Percentiles rank a stretch among this genome's conserved stretches.
phyloP scores from a whole-genome alignment of 2,888 invertebrate genomes.

The Crepidodera aurea region DNA sequence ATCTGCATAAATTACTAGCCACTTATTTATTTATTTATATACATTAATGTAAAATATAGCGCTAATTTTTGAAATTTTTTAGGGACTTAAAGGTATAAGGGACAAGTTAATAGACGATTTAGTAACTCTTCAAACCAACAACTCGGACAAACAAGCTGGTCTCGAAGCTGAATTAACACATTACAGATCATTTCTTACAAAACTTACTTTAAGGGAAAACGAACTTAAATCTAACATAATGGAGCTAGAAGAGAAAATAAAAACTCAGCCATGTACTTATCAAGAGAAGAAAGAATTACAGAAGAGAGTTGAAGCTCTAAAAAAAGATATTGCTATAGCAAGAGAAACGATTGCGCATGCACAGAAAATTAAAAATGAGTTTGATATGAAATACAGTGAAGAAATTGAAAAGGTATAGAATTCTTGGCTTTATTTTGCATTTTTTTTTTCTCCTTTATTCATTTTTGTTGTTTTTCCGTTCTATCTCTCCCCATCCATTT shows the following conservation, averaged over 20 bases:
- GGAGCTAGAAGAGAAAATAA: conserved; percentile 13
- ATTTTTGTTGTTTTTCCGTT: too few species aligned
- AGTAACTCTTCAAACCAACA: conserved; percentile 12
- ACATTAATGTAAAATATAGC: too few species aligned
- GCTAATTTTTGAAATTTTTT: too few species aligned
- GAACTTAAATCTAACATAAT: neutral
- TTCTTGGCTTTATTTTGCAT: too few species aligned
- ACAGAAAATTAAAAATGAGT: conserved; percentile 25
- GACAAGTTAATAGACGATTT: too few species aligned
- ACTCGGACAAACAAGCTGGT: conserved; percentile 10
- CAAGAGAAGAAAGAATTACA: conserved; percentile 27
- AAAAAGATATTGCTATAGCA: conserved; percentile 22
- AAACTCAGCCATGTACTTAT: conserved; percentile 28
- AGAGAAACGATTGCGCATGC: conserved; percentile 26
- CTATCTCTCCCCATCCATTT: too few species aligned
- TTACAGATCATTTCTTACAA: conserved; percentile 19
- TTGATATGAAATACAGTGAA: conserved; percentile 19
- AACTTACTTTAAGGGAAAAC: conserved; percentile 5
- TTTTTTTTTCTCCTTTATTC: too few species aligned
- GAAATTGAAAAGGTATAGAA: conserved; percentile 27
- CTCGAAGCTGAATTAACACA: conserved; percentile 15
- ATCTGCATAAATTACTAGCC: too few species aligned
- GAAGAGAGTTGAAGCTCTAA: conserved; percentile 16
- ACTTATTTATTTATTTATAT: too few species aligned
- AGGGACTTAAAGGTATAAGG: too few species aligned